These are phyloP conservation scores for Gymnothorax reevesii DNA, from an alignment of 2,797 vertebrate genomes.

Conservation along the genomic window DNA sequence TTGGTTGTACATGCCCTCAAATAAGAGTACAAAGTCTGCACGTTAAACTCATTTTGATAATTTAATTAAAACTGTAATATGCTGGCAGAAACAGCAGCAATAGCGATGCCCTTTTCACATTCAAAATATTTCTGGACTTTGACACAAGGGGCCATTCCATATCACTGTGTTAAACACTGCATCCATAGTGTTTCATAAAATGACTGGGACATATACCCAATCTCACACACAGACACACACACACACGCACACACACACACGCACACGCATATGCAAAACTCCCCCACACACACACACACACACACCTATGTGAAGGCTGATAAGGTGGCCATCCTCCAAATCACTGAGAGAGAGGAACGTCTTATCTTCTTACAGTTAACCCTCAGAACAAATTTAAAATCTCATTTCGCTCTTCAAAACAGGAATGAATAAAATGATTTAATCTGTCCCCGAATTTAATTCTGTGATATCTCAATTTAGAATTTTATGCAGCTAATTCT, in stretches of 20 bases:
- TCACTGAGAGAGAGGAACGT: not conserved
- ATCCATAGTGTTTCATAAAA: slow-evolving; percentile 1
- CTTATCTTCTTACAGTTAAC: slow-evolving; percentile 15
- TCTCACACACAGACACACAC: slow-evolving; percentile 25
- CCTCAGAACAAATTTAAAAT: slow-evolving; percentile 22
- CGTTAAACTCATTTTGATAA: too few relatives aligned
- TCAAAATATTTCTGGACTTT: too few relatives aligned
- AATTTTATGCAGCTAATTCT: slow-evolving; percentile 36
- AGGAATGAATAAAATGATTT: slow-evolving; percentile 49
- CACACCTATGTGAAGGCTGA: not conserved
- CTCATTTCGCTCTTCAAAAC: slow-evolving; percentile 25
- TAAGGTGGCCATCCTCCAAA: not conserved
- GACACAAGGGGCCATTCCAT: not conserved
- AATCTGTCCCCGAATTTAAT: slow-evolving; percentile 66
- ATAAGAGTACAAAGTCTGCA: too few relatives aligned
- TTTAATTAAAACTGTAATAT: too few relatives aligned
- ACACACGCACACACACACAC: not conserved
- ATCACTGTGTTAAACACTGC: not conserved
- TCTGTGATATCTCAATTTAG: slow-evolving; percentile 56
- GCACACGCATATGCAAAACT: not conserved
- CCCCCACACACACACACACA: slow-evolving; percentile 22
- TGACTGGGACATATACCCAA: slow-evolving; percentile 26
- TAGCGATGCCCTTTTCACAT: too few relatives aligned
- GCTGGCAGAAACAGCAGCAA: too few relatives aligned
- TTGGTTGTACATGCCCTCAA: too few relatives aligned